phyloP scores from a whole-genome alignment of 2,797 vertebrate genomes.

The Oreochromis mossambicus region DNA sequence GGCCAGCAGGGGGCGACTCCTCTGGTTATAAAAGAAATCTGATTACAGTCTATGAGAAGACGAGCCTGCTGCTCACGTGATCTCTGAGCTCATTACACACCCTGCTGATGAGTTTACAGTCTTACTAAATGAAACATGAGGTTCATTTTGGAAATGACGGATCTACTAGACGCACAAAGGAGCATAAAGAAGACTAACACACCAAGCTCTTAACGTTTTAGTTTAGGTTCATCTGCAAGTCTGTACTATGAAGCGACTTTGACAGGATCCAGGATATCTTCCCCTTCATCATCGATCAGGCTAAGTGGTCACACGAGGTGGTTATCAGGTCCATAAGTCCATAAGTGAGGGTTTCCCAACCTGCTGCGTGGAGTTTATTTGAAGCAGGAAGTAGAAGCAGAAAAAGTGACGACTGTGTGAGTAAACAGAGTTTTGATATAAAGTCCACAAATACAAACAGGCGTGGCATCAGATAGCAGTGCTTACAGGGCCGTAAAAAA shows the following conservation, averaged over 20 bases:
- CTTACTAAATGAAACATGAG: neutral
- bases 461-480: neutral
- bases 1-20: neutral
- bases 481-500: neutral
- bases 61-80: neutral
- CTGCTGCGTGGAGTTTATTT: neutral
- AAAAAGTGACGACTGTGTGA: neutral
- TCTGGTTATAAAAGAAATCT: neutral
- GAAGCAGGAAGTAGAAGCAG: neutral
- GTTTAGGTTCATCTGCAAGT: accelerated
- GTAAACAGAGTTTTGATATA: too few species aligned
- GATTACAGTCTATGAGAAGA: neutral
- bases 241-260: neutral
- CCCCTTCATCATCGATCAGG: neutral
- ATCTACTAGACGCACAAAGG: too few species aligned
- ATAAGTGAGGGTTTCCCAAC: neutral
- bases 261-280: accelerated
- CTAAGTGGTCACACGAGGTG: neutral
- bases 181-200: neutral
- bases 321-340: neutral
- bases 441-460: neutral
- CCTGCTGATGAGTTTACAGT: neutral
- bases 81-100: neutral
- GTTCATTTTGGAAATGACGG: neutral
- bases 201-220: accelerated